These are phyloP conservation scores for Tonatia bakeri DNA, from an alignment of 2,113 vertebrate genomes.

Conservation along the genomic window DNA sequence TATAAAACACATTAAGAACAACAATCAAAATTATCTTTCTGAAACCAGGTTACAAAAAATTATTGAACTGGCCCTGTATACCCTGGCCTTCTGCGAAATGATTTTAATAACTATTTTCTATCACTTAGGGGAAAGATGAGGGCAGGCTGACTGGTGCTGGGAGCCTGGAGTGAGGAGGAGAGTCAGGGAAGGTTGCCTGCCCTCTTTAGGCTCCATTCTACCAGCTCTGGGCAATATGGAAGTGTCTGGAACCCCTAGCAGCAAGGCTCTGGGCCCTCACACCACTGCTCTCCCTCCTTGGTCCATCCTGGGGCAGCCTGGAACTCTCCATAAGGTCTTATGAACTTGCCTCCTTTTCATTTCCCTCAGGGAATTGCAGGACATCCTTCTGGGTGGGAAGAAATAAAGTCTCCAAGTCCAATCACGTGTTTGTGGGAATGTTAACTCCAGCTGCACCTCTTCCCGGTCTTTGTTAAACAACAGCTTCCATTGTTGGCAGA, in stretches of 20 bases:
- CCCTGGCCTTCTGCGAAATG: no score
- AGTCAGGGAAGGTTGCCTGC: no score
- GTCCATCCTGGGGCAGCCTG: not conserved
- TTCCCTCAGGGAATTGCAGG: not conserved
- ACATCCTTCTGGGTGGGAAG: not conserved
- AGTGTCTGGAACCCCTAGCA: not conserved
- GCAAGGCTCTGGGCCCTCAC: not conserved
- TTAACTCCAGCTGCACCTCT: not conserved
- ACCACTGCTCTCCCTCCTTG: fast-evolving
- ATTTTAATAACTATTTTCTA: no score
- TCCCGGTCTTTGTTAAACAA: not conserved
- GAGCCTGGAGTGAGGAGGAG: no score
- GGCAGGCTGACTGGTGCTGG: no score
- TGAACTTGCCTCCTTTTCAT: not conserved
- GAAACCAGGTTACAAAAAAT: no score
- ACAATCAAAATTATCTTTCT: no score
- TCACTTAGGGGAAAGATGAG: no score
- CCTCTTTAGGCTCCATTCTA: no score
- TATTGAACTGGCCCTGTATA: no score
- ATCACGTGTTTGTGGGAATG: fast-evolving
- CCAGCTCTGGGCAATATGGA: no score
- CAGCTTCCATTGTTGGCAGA: not conserved
- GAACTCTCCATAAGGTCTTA: not conserved
- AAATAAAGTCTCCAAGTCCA: not conserved
- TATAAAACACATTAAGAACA: no score